phyloP scores from a whole-genome alignment of 92 coral and sea anemone species.

The Diadumene lineata region DNA sequence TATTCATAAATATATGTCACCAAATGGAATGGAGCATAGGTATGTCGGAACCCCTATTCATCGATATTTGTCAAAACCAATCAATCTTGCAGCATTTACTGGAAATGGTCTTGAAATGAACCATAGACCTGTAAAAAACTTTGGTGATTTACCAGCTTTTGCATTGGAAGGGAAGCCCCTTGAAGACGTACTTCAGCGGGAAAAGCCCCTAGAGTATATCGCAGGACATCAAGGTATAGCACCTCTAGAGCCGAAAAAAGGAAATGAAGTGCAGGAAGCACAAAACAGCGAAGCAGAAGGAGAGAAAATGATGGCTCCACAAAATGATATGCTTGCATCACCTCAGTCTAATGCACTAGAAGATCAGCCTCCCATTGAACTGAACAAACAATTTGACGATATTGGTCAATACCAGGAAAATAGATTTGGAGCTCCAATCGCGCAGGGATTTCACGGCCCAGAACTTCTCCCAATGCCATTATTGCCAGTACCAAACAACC shows the following conservation, averaged over 20 bases:
- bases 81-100: constrained; percentile 41
- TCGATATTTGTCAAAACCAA: constrained; percentile 68
- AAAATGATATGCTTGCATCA: not conserved
- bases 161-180: not conserved
- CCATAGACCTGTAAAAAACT: constrained; percentile 9
- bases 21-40: constrained; percentile 59
- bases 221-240: not conserved
- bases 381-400: constrained; percentile 18
- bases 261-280: not conserved
- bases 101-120: constrained; percentile 28
- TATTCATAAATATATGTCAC: constrained; percentile 61
- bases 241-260: not conserved
- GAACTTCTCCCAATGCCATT: not conserved
- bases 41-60: constrained; percentile 62
- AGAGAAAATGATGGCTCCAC: not conserved
- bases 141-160: constrained; percentile 15
- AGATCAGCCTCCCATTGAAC: not conserved
- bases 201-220: not conserved
- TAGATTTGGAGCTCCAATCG: constrained; percentile 31
- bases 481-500: not conserved
- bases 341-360: not conserved
- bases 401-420: constrained; percentile 23
- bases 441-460: constrained; percentile 6
- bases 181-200: not conserved
- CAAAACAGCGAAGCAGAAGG: no score